Base-by-base conservation (phyloP, 2,113 vertebrate species). In the Proteles cristata region DNA sequence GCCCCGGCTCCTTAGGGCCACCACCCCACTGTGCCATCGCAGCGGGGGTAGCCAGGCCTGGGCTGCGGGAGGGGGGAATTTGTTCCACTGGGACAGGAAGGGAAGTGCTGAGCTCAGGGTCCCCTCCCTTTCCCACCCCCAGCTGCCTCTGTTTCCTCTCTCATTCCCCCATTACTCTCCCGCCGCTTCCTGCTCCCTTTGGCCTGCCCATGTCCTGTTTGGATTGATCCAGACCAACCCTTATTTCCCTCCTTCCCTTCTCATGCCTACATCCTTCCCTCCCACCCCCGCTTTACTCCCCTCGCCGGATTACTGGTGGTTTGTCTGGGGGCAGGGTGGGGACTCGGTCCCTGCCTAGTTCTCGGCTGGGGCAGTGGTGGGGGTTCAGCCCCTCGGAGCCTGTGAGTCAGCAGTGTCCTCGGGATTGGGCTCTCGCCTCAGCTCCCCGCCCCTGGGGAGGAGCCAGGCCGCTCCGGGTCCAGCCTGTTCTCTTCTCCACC, bases 361-460 rank as follows among this genome's bases (percentile, higher is more conserved):
- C 45, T 33, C 15, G 92, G 84, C 93, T 58, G 87, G 85, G 83
- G 81, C 61, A 3, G 68, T 4, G 12, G 25, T 39, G n/a, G 68
- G 45, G 90, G 94, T 94, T 89, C 84, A 83, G 96, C 92, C 96
- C 95, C 96, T 93, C 76, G 3, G 94, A 82, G 97, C 89, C 98
- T 90, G 98, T 99, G 99, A 99, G 99, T 99, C 99, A 99, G 99
- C 99, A 98, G 84, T 66, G 98, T 97, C 97, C 86, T 97, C 77
- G 53, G 92, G 89, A 97, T 97, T 95, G 97, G 98, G 87, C 94
- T 53, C 31, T 87, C 10, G 82, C 90, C 23, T 82, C 28, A 23
- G 63, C 28, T 95, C 87, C 88, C 87, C 73, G 53, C 95, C 88
- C 1, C n/a, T 58, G 35, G 53, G 90, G 98, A 39, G 50, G 98